These are phyloP conservation scores for Pyrrhosoma nymphula DNA, from an alignment of 2,888 invertebrate species.

Conservation along the genomic window DNA sequence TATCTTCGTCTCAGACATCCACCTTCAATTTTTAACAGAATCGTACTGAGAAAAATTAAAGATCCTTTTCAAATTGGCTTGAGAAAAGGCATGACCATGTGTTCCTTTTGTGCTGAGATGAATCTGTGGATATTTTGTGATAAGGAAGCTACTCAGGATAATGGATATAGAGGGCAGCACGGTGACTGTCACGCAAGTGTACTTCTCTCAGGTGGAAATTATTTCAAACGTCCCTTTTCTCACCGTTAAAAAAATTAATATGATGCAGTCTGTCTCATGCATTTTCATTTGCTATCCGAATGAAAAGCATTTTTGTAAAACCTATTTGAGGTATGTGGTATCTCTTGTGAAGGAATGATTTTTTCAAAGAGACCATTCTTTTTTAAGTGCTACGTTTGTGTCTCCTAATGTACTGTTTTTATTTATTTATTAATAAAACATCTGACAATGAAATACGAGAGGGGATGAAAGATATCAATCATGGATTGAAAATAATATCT, in stretches of 20 bases:
- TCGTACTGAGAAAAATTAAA: constrained; percentile 50
- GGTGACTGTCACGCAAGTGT: constrained; percentile 57
- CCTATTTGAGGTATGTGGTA: constrained; percentile 64
- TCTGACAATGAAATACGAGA: constrained; percentile 54
- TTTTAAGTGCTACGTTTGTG: constrained; percentile 61
- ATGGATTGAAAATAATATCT: constrained; percentile 48
- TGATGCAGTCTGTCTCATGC: constrained; percentile 63
- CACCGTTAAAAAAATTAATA: constrained; percentile 44
- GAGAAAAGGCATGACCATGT: constrained; percentile 61
- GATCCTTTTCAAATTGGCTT: constrained; percentile 59
- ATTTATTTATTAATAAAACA: constrained; percentile 64
- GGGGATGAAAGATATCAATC: constrained; percentile 61
- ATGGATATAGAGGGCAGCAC: constrained; percentile 43
- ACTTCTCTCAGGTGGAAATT: constrained; percentile 67
- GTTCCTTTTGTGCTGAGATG: constrained; percentile 66
- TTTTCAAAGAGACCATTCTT: constrained; percentile 59
- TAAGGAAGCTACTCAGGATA: constrained; percentile 64
- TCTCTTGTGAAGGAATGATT: constrained; percentile 54
- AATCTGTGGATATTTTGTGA: constrained; percentile 66
- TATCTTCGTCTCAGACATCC: constrained; percentile 64
- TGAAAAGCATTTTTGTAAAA: constrained; percentile 65
- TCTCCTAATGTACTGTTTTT: constrained; percentile 62
- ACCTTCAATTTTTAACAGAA: constrained; percentile 50
- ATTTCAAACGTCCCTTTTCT: constrained; percentile 62
- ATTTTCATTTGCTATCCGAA: constrained; percentile 62